Conservation (phyloP, 2,797 vertebrate genomes). For the Luscinia luscinia region DNA sequence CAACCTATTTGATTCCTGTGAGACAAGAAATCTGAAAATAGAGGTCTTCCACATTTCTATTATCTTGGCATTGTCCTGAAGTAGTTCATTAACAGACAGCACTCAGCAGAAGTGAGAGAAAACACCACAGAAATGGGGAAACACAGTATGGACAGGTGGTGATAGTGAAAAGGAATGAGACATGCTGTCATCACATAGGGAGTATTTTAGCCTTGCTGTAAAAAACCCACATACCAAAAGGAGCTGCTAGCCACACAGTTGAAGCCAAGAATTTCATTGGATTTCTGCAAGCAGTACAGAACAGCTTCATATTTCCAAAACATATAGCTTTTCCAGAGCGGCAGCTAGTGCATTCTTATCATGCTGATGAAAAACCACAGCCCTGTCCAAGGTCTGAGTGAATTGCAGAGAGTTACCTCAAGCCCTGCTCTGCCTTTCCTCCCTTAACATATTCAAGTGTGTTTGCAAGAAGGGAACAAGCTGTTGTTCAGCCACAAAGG, state of each 20-base stretch:
- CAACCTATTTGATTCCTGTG: neutral
- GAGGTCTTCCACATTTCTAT: neutral
- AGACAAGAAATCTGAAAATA: neutral
- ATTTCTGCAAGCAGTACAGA: neutral
- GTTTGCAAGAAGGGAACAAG: neutral
- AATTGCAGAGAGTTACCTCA: neutral
- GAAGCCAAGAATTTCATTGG: neutral
- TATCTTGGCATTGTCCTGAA: neutral
- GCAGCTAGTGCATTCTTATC: neutral
- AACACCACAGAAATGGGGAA: neutral
- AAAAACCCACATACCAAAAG: neutral
- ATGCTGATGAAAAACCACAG: neutral
- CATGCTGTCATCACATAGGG: slow-evolving; percentile 7
- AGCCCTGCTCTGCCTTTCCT: neutral
- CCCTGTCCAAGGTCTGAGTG: neutral
- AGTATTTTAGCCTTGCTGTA: neutral
- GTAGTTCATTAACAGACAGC: neutral
- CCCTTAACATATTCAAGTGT: neutral
- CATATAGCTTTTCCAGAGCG: neutral
- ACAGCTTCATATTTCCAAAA: neutral
- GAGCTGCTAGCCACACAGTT: slow-evolving; percentile 9
- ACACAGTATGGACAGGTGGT: slow-evolving; percentile 6
- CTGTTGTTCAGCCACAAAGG: neutral
- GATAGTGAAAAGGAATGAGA: slow-evolving; percentile 19
- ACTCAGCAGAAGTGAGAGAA: neutral